Conservation (phyloP, 2,113 vertebrate genomes). For the Dipodomys merriami region DNA sequence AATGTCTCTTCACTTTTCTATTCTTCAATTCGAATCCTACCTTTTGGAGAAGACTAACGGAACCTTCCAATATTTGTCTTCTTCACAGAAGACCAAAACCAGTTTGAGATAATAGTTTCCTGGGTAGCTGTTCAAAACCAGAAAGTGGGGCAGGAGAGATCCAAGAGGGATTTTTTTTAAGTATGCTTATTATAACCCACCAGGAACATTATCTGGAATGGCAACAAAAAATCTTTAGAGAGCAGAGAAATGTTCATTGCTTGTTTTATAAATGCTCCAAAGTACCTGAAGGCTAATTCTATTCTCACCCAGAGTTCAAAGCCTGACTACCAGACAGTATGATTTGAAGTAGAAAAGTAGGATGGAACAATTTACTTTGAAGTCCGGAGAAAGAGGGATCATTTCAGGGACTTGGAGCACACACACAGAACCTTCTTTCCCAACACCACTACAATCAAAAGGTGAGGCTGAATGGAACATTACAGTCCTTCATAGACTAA, state of each 20-base stretch:
- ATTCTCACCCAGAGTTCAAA: conserved; percentile 86
- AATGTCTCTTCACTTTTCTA: conserved; percentile 47
- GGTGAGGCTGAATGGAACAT: conserved; percentile 71
- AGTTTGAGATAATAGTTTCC: conserved; percentile 72
- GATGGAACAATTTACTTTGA: conserved; percentile 85
- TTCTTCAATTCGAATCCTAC: conserved; percentile 65
- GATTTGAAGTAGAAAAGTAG: conserved; percentile 86
- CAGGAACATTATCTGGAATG: conserved; percentile 69
- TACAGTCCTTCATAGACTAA: conserved; percentile 74
- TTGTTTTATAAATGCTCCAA: conserved; percentile 77
- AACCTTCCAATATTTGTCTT: conserved; percentile 46
- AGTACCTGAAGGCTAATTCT: conserved; percentile 79
- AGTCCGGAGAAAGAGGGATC: conserved; percentile 82
- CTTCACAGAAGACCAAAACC: conserved; percentile 74
- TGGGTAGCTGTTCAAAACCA: conserved; percentile 72
- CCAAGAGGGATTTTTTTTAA: conserved; percentile 48
- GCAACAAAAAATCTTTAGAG: conserved; percentile 72
- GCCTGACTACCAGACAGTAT: conserved; percentile 79
- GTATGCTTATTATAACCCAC: conserved; percentile 73
- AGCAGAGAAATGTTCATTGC: conserved; percentile 82
- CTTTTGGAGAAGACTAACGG: conserved; percentile 66
- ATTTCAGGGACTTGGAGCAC: conserved; percentile 82
- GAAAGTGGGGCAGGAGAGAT: conserved; percentile 72
- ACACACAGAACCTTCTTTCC: conserved; percentile 59
- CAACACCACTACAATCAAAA: conserved; percentile 68